Percentiles rank a stretch among this genome's conserved stretches.
Evolutionary conservation across 2,113 vertebrate species (phyloP).

Genomic region (Coptodon bakossiorum): DNA sequence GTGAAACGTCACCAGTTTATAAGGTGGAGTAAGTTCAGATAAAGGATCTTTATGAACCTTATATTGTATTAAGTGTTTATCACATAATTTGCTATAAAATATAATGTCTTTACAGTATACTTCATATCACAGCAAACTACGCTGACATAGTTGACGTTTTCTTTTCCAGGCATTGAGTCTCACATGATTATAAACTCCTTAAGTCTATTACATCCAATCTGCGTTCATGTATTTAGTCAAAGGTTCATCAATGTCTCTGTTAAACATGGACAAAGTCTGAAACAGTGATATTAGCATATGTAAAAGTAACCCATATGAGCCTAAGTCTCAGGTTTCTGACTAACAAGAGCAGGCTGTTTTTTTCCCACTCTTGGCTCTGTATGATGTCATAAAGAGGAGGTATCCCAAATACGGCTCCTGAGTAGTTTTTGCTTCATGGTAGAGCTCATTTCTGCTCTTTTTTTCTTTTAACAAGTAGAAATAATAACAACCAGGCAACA

Average conservation of each 20-base stretch:
- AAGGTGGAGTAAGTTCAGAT: neutral
- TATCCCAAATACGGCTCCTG: neutral
- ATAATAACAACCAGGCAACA: neutral
- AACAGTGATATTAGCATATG: neutral
- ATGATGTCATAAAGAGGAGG: neutral
- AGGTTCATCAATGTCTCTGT: neutral
- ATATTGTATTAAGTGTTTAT: neutral
- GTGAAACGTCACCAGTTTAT: neutral
- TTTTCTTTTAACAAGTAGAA: neutral
- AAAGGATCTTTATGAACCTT: neutral
- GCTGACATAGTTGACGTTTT: neutral
- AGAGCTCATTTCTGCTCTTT: neutral
- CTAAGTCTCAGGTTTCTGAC: neutral
- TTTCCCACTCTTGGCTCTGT: accelerated
- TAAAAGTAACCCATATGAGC: neutral
- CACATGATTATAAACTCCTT: neutral
- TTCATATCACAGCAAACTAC: neutral
- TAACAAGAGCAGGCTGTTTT: neutral
- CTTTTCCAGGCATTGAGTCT: neutral
- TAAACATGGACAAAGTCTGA: neutral
- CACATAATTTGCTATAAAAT: neutral
- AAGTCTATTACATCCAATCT: accelerated
- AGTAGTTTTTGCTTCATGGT: neutral
- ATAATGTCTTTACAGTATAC: neutral
- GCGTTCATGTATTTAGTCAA: neutral